Evolutionary conservation across 2,797 vertebrate genomes (phyloP).

Genomic region (Menidia menidia): DNA sequence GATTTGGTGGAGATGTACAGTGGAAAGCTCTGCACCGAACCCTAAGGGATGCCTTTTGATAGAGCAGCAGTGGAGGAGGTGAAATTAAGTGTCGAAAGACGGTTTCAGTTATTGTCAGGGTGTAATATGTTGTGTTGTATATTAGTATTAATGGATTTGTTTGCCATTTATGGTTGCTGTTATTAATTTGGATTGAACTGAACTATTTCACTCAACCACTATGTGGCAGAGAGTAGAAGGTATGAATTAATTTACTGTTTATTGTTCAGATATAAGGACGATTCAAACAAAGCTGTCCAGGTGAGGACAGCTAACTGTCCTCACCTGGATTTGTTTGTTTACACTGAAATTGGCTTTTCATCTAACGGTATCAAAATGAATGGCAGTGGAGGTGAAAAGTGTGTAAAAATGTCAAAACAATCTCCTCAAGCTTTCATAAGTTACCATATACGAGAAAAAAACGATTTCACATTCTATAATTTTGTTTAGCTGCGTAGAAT

Average conservation of each 20-base stretch:
- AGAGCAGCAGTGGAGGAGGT: no score
- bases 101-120: background rate
- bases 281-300: slow-evolving; percentile 24
- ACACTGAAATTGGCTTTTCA: background rate
- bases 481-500: background rate
- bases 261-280: slow-evolving; percentile 73
- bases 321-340: background rate
- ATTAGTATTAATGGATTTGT: slow-evolving; percentile 2
- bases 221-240: slow-evolving; percentile 39
- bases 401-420: background rate
- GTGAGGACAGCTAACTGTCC: slow-evolving; percentile 11
- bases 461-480: background rate
- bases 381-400: background rate
- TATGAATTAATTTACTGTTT: slow-evolving; percentile 59
- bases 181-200: slow-evolving; percentile 46
- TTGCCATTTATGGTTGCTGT: slow-evolving; percentile 26
- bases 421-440: background rate
- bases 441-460: background rate
- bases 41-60: no score
- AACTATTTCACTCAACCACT: slow-evolving; percentile 41
- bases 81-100: background rate
- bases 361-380: background rate
- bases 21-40: no score
- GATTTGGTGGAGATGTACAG: no score
- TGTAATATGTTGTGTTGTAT: background rate